Conservation (phyloP, 35 echinoderm and acorn worm species). For the Apostichopus parvimensis region DNA sequence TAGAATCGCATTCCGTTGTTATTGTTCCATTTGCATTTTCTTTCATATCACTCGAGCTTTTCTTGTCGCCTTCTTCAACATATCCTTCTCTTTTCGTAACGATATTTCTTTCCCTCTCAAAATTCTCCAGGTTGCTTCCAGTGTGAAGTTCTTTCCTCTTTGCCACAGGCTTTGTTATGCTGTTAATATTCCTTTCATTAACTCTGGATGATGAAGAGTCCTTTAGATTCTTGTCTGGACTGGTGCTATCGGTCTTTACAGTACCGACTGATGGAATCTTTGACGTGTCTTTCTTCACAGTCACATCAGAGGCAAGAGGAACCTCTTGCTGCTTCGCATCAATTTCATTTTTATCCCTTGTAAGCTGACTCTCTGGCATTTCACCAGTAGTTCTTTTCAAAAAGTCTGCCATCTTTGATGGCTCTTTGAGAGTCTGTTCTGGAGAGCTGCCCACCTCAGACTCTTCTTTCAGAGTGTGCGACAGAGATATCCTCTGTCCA, state of each 20-base stretch:
- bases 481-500: constrained; percentile 44
- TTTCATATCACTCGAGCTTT: too few relatives aligned
- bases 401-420: not conserved
- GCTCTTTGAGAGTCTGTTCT: constrained; percentile 22
- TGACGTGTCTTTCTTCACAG: not conserved
- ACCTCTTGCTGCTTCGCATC: not conserved
- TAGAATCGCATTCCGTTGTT: not conserved
- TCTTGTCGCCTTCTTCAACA: too few relatives aligned
- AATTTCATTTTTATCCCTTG: not conserved
- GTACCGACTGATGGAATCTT: too few relatives aligned
- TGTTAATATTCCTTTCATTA: too few relatives aligned
- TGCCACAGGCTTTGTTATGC: too few relatives aligned
- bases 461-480: constrained; percentile 39
- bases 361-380: not conserved
- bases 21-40: too few relatives aligned
- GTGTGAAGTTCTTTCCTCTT: not conserved
- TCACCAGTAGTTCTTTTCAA: not conserved
- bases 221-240: too few relatives aligned
- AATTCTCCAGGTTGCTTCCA: not conserved
- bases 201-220: too few relatives aligned
- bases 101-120: too few relatives aligned
- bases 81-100: too few relatives aligned
- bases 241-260: too few relatives aligned
- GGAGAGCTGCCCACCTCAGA: not conserved
- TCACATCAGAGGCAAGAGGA: not conserved